These are phyloP conservation scores for Rhopalosiphum padi DNA, from an alignment of 1,140 invertebrate genomes.

Conservation along the genomic window DNA sequence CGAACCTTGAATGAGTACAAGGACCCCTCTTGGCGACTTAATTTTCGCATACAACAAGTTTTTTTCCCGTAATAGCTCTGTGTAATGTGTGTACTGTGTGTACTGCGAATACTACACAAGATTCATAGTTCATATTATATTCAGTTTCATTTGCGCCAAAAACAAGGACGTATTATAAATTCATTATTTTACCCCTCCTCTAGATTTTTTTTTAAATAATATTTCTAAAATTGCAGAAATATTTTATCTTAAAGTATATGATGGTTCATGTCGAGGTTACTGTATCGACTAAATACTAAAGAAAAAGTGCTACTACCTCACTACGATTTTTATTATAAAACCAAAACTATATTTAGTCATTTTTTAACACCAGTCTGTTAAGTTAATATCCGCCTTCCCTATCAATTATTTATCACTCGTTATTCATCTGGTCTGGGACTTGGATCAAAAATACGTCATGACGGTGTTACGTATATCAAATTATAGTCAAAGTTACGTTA, in stretches of 20 bases:
- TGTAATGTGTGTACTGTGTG: too few species aligned
- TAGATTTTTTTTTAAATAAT: background rate
- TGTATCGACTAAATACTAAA: background rate
- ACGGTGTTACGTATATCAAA: background rate
- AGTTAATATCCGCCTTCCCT: background rate
- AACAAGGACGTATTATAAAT: slow-evolving; percentile 41
- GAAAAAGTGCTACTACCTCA: background rate
- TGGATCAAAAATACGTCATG: background rate
- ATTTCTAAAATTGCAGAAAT: background rate
- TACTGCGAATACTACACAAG: background rate
- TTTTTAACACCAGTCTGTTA: background rate
- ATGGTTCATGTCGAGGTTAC: slow-evolving; percentile 28
- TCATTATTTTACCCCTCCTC: background rate
- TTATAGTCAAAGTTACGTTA: background rate
- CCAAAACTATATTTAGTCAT: background rate
- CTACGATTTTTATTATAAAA: background rate
- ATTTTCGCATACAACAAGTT: slow-evolving; percentile 41
- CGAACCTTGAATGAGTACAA: slow-evolving; percentile 55
- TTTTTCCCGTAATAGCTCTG: background rate
- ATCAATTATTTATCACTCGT: background rate
- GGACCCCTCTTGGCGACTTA: slow-evolving; percentile 49
- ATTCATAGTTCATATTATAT: slow-evolving; percentile 1
- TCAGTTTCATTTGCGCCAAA: slow-evolving; percentile 43
- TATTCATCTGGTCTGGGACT: background rate
- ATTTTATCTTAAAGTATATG: background rate